Percentiles rank a stretch among this genome's conserved stretches.
Conservation (phyloP, 2,113 vertebrate genomes). For the Piaya cayana region DNA sequence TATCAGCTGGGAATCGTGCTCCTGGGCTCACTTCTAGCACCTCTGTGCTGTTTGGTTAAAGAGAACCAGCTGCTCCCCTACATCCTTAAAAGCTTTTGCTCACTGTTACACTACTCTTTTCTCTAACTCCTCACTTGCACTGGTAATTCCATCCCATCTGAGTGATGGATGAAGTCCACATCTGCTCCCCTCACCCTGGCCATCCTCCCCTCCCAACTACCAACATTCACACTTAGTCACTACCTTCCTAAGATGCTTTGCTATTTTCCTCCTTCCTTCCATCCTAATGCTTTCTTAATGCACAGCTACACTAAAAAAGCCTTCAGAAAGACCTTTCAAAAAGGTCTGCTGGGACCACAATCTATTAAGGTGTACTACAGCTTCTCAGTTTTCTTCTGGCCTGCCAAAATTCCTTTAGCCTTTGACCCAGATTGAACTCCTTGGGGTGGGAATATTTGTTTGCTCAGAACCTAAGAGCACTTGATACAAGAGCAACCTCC, state of each 20-base stretch:
- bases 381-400: neutral
- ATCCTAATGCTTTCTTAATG: neutral
- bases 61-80: neutral
- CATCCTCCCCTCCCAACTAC: neutral
- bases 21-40: neutral
- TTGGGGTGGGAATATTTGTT: neutral
- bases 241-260: neutral
- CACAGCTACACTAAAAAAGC: neutral
- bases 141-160: neutral
- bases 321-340: neutral
- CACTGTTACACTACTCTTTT: neutral
- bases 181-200: neutral
- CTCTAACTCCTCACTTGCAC: neutral
- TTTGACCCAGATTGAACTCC: neutral
- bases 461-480: neutral
- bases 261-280: neutral
- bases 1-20: neutral
- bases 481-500: neutral
- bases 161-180: neutral
- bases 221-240: neutral
- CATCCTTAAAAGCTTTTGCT: neutral
- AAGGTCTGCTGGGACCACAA: neutral
- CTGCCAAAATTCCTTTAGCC: neutral
- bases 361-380: neutral
- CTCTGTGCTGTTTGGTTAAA: neutral